A percentile compares a stretch with the other conserved stretches of the same genome.
Conservation (phyloP, 2,888 invertebrate species). For the Phengaris alcon region DNA sequence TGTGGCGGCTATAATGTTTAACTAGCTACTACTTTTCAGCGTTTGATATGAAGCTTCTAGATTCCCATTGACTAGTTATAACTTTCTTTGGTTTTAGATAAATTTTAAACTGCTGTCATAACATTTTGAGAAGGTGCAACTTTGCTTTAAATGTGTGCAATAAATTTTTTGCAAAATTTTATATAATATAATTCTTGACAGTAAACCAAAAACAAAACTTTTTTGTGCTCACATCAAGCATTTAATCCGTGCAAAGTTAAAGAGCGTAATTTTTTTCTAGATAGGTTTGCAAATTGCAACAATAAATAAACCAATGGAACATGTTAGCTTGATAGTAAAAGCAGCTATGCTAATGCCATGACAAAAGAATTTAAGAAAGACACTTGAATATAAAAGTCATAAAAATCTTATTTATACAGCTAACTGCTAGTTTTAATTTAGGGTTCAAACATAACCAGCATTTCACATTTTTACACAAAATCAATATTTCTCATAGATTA, state of each 20-base stretch:
- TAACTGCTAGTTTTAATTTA: neutral
- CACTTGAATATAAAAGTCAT: neutral
- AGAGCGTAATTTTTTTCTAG: neutral
- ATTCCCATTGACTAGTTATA: neutral
- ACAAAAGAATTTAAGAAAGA: neutral
- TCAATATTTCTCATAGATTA: constrained; percentile 21
- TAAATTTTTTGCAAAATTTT: neutral
- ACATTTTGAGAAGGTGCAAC: neutral
- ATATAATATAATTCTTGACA: neutral
- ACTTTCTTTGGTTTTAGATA: neutral
- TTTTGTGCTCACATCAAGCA: neutral
- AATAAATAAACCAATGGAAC: neutral
- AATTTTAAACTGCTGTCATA: neutral
- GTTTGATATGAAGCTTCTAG: neutral
- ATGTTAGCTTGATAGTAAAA: neutral
- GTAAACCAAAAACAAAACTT: neutral
- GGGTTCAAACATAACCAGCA: neutral
- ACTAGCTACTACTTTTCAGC: neutral
- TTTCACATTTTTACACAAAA: constrained; percentile 15
- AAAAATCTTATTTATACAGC: neutral
- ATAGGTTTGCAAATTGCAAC: neutral
- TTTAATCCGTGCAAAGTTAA: neutral
- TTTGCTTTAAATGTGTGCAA: neutral
- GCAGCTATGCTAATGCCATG: neutral
- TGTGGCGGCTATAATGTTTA: neutral